Evolutionary conservation across 2,797 vertebrate genomes (phyloP), one percentile per base, ranked within the genome.

Genomic region (Pelobates cultripes): DNA sequence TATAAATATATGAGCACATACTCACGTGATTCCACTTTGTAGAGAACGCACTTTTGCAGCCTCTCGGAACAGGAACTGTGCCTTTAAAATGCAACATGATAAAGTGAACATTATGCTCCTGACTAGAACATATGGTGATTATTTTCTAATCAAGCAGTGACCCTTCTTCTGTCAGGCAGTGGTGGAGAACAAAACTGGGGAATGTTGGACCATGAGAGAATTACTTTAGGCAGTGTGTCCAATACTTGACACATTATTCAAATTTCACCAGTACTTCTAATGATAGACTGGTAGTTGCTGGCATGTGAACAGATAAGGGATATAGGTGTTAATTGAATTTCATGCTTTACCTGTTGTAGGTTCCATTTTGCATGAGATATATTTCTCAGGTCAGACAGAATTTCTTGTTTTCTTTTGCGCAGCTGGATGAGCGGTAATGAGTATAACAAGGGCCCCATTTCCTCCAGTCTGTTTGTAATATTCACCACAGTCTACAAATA

Each of bases 371-470:
- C 70, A 17, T 14, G 43, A 40, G 63, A 13, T 9, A 28, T 14
- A 14, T 3, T 51, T 9, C n/a, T 63, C 12, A 57, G 43, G n/a
- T 74, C 5, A 61, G 81, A 78, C 63, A 83, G 8, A 68, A 83
- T 3, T 43, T 83, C 70, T 9, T 69, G n/a, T 28, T 40, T 69
- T 15, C 13, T 55, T 28, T 63, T 8, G 12, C 70, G 64, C 53
- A 83, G 44, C 28, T 41, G 43, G 13, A 73, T 51, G 41, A 83
- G 44, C 43, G 81, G 81, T 69, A 83, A 51, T 70, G 81, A 83
- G 3, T 47, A 28, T 70, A 83, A 43, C 5, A 83, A 45, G 60
- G 71, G 28, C 3, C 81, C 64, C 51, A 70, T 2, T 2, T 78
- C 76, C 10, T 69, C 28, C 17, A 83, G 51, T 12, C 42, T 74